These are phyloP conservation scores for Boloria selene DNA, from an alignment of 2,888 invertebrate genomes.

Conservation along the genomic window DNA sequence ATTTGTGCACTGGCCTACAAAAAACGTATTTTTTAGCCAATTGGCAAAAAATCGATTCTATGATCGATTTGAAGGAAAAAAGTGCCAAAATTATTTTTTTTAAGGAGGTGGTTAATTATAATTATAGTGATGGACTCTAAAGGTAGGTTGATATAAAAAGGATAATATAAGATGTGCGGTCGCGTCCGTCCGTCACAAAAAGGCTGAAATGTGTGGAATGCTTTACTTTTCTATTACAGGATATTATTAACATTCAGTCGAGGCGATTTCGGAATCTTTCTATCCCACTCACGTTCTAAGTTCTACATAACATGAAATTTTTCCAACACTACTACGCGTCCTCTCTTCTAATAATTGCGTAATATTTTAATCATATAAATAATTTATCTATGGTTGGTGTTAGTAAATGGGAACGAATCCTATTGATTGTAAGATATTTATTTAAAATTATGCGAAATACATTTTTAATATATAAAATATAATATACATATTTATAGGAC, in stretches of 20 bases:
- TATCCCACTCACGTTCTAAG: slow-evolving; percentile 4
- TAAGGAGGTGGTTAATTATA: slow-evolving; percentile 31
- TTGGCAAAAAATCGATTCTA: slow-evolving; percentile 36
- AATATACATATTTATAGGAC: neutral
- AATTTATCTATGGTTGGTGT: neutral
- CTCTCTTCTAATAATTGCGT: neutral
- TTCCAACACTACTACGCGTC: slow-evolving; percentile 1
- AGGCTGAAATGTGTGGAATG: slow-evolving; percentile 48
- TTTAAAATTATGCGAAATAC: neutral
- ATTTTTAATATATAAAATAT: neutral
- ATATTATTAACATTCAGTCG: slow-evolving; percentile 18
- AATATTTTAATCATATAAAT: slow-evolving; percentile 3
- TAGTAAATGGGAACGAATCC: neutral
- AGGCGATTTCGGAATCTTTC: slow-evolving; percentile 13
- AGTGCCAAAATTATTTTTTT: slow-evolving; percentile 43
- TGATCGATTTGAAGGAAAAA: slow-evolving; percentile 42
- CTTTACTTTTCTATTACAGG: slow-evolving; percentile 13
- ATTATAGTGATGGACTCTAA: slow-evolving; percentile 33
- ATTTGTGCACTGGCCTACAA: slow-evolving; percentile 15
- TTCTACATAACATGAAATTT: neutral
- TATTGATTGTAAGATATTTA: slow-evolving; percentile 7
- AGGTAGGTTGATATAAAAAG: slow-evolving; percentile 40
- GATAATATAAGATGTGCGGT: slow-evolving; percentile 51
- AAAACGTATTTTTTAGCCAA: slow-evolving; percentile 8
- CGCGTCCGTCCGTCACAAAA: slow-evolving; percentile 60